A percentile compares a stretch with the other conserved stretches of the same genome.
These are phyloP conservation scores for Etheostoma cragini DNA, from an alignment of 2,113 vertebrate genomes.

Conservation along the genomic window DNA sequence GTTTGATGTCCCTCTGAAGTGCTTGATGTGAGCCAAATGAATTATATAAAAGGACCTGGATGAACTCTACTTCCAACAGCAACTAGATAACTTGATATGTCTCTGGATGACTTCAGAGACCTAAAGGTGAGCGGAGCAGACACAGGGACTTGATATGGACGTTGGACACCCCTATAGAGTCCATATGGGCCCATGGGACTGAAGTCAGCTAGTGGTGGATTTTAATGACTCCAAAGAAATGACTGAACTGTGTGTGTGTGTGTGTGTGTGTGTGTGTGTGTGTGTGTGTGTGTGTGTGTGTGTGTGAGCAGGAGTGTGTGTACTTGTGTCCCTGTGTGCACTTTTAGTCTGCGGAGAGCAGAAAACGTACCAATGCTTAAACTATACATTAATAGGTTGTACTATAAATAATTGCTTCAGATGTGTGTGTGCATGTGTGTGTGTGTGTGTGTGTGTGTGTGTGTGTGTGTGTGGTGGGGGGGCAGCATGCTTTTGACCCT, in stretches of 20 bases:
- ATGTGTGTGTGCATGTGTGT: not conserved
- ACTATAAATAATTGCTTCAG: constrained; percentile 3
- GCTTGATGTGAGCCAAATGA: constrained; percentile 36
- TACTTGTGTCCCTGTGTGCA: too few relatives aligned
- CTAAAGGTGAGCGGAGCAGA: constrained; percentile 13
- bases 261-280: not conserved
- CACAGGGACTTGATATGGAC: constrained; percentile 19
- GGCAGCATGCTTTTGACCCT: too few relatives aligned
- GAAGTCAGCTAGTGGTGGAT: constrained; percentile 27
- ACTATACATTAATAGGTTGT: not conserved
- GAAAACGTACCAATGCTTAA: not conserved
- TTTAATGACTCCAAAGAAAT: constrained; percentile 21
- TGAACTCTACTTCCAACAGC: constrained; percentile 32
- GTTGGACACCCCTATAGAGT: constrained; percentile 5
- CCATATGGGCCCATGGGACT: constrained; percentile 16
- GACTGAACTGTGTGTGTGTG: not conserved
- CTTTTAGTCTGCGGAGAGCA: too few relatives aligned
- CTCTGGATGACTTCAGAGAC: constrained; percentile 43
- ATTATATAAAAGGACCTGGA: constrained; percentile 43
- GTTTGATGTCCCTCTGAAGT: constrained; percentile 36
- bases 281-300: not conserved
- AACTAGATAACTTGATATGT: constrained; percentile 33
- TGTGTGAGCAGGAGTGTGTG: not conserved
- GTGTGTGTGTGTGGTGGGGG: too few relatives aligned
- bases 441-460: too few relatives aligned